These are phyloP conservation scores for Dolichotis patagonum DNA, from an alignment of 2,113 vertebrate species.

Conservation along the genomic window DNA sequence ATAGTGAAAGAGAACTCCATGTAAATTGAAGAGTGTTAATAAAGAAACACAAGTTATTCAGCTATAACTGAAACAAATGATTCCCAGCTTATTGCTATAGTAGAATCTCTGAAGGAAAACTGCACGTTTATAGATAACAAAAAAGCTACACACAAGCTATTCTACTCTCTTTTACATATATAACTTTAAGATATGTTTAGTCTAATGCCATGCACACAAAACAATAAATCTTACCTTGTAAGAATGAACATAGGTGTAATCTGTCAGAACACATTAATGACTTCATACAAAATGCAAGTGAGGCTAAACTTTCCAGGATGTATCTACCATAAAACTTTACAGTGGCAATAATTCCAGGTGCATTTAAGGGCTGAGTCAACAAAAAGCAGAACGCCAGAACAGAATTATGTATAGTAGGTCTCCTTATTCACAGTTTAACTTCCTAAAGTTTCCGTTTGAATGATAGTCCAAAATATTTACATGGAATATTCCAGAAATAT, in stretches of 20 bases:
- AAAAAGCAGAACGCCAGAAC: background rate
- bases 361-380: background rate
- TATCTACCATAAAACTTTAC: background rate
- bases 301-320: background rate
- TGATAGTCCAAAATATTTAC: background rate
- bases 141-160: background rate
- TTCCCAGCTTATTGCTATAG: background rate
- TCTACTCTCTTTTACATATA: background rate
- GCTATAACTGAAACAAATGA: conserved; percentile 23
- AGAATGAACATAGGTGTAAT: background rate
- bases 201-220: background rate
- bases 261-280: background rate
- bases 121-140: background rate
- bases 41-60: conserved; percentile 22
- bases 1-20: background rate
- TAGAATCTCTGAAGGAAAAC: background rate
- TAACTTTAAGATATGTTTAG: background rate
- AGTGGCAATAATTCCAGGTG: background rate
- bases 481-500: background rate
- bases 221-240: conserved; percentile 1
- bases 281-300: background rate
- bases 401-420: background rate
- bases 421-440: background rate
- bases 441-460: background rate
- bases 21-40: background rate